These are phyloP conservation scores for Channa striata DNA, from an alignment of 2,797 vertebrate species.

Conservation along the genomic window DNA sequence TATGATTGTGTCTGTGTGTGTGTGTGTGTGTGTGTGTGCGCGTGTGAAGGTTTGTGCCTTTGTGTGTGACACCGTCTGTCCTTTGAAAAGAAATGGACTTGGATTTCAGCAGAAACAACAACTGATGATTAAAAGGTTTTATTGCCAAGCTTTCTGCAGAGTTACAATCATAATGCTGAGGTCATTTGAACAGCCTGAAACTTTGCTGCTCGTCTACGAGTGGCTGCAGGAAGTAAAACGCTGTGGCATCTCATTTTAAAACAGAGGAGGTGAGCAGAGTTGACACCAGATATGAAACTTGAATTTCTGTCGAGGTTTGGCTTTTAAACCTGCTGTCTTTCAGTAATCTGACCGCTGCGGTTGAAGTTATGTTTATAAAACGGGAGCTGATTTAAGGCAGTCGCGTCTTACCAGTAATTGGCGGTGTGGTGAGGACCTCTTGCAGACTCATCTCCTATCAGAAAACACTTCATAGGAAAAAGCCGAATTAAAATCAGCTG, in stretches of 20 bases:
- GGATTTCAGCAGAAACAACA: conserved; percentile 76
- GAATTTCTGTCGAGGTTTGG: conserved; percentile 65
- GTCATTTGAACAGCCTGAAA: conserved; percentile 74
- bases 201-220: conserved; percentile 61
- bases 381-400: conserved; percentile 80
- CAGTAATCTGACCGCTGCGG: conserved; percentile 72
- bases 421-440: conserved; percentile 73
- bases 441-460: conserved; percentile 70
- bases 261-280: conserved; percentile 53
- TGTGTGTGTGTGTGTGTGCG: conserved; percentile 21
- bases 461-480: conserved; percentile 81
- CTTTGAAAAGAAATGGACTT: conserved; percentile 71
- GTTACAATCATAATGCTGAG: conserved; percentile 75
- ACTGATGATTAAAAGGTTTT: conserved; percentile 82
- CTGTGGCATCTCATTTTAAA: conserved; percentile 72
- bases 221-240: conserved; percentile 68
- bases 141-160: conserved; percentile 70
- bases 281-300: conserved; percentile 66
- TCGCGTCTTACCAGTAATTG: conserved; percentile 81
- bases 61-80: conserved; percentile 56
- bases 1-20: conserved; percentile 22
- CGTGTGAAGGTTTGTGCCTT: conserved; percentile 2
- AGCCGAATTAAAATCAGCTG: conserved; percentile 88
- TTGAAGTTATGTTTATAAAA: conserved; percentile 77
- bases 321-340: conserved; percentile 72